A percentile compares a stretch with the other conserved stretches of the same genome.
Conservation (phyloP, 2,113 vertebrate genomes). For the Neogobius melanostomus region DNA sequence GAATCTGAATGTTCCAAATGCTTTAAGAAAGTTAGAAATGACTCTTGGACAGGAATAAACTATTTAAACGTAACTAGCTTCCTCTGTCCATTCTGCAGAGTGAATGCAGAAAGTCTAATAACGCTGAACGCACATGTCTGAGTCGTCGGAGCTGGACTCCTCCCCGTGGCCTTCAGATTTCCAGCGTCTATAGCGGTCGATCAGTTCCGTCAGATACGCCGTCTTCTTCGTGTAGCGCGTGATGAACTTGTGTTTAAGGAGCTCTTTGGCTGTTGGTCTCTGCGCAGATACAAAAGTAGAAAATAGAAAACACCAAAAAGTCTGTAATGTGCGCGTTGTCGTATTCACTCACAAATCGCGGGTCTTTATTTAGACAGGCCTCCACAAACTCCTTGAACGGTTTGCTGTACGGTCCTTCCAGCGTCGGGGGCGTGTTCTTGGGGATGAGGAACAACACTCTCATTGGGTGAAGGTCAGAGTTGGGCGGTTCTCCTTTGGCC, state of each 20-base stretch:
- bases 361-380: slow-evolving; percentile 97
- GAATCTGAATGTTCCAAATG: no score
- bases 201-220: slow-evolving; percentile 91
- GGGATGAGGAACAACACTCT: slow-evolving; percentile 97
- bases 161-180: slow-evolving; percentile 94
- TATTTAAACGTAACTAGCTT: no score
- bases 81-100: not conserved
- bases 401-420: slow-evolving; percentile 96
- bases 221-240: slow-evolving; percentile 98
- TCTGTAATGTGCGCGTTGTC: not conserved
- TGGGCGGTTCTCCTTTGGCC: slow-evolving; percentile 96
- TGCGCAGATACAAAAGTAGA: slow-evolving; percentile 46
- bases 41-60: no score
- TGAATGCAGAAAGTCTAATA: not conserved
- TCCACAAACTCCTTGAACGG: slow-evolving; percentile 98
- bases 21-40: no score
- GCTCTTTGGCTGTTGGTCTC: slow-evolving; percentile 95
- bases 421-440: slow-evolving; percentile 94
- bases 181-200: slow-evolving; percentile 95
- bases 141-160: slow-evolving; percentile 95
- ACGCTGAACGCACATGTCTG: slow-evolving; percentile 81
- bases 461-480: slow-evolving; percentile 98
- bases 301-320: not conserved
- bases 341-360: slow-evolving; percentile 88
- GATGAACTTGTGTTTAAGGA: slow-evolving; percentile 98